These are phyloP conservation scores for Murina feae DNA, from an alignment of 2,113 vertebrate genomes.

Conservation along the genomic window DNA sequence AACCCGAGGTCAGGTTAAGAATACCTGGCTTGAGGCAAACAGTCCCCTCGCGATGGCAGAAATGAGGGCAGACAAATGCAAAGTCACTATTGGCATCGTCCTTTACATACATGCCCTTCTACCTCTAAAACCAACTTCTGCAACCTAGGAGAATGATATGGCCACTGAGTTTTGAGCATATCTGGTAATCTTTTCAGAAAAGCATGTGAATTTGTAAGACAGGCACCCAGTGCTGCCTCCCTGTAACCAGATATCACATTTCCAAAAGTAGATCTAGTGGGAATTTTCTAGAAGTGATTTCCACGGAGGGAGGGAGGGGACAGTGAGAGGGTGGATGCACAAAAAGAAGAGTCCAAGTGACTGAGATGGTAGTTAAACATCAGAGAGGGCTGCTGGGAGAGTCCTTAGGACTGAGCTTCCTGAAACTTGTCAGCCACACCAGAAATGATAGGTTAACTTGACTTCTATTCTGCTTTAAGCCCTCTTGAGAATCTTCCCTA, in stretches of 20 bases:
- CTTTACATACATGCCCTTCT: background rate
- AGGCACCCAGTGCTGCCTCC: background rate
- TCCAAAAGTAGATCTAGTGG: background rate
- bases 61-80: slow-evolving; percentile 29
- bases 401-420: background rate
- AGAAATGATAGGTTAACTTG: background rate
- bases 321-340: background rate
- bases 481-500: background rate
- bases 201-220: background rate
- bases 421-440: slow-evolving; percentile 19
- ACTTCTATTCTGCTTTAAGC: slow-evolving; percentile 27
- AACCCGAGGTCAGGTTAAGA: slow-evolving; percentile 19
- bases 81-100: background rate
- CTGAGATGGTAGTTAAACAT: background rate
- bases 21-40: slow-evolving; percentile 35
- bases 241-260: background rate
- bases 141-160: background rate
- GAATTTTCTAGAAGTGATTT: background rate
- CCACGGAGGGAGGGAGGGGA: background rate
- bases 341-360: background rate
- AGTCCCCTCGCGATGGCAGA: slow-evolving; percentile 47
- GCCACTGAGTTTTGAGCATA: background rate
- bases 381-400: background rate
- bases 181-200: background rate
- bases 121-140: background rate